Conservation (phyloP, 2,888 invertebrate genomes). For the Synergus laeviventris region DNA sequence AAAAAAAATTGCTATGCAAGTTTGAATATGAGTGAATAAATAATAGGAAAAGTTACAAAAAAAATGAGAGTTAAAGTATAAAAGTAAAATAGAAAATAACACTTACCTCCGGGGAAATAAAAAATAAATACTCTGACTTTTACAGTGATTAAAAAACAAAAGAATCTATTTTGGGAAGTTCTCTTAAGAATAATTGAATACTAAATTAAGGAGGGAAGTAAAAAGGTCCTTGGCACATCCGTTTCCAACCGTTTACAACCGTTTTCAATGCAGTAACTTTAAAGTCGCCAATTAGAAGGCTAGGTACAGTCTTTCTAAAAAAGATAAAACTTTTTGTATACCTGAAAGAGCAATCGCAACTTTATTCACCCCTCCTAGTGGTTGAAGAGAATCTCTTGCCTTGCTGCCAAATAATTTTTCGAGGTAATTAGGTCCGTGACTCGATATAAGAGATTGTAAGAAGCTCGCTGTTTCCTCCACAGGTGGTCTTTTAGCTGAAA, state of each 20-base stretch:
- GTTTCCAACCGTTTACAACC: neutral
- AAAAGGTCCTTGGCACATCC: neutral
- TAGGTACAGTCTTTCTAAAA: neutral
- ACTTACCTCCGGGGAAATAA: neutral
- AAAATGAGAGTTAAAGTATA: neutral
- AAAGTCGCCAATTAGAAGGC: neutral
- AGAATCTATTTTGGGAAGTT: neutral
- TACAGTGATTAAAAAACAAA: neutral
- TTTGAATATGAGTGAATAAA: neutral
- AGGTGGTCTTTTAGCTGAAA: conserved; percentile 93
- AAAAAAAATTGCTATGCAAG: too few species aligned
- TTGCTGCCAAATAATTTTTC: conserved; percentile 97
- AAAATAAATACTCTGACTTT: neutral
- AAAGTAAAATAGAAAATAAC: neutral
- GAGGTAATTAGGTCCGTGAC: conserved; percentile 97
- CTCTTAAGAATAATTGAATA: neutral
- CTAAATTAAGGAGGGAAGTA: neutral
- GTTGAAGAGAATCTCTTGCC: conserved; percentile 93
- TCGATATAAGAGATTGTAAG: conserved; percentile 93
- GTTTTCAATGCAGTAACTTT: neutral
- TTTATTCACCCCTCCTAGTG: conserved; percentile 95
- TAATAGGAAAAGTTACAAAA: neutral
- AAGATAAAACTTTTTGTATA: conserved; percentile 70
- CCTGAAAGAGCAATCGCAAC: conserved; percentile 97
- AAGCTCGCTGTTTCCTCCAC: conserved; percentile 98